Base-by-base conservation (phyloP, 2,888 invertebrate genomes). In the Hyles lineata region DNA sequence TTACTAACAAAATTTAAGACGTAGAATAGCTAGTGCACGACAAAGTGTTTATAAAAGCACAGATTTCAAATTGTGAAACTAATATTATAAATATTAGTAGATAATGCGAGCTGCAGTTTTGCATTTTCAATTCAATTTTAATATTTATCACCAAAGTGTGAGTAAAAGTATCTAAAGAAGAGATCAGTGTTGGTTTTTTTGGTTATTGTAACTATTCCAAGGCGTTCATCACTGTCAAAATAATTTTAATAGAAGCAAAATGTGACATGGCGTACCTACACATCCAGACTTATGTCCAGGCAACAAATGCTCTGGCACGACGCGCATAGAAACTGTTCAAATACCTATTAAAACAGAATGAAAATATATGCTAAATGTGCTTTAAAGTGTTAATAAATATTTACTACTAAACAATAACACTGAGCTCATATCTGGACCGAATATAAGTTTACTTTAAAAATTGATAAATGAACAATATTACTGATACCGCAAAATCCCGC, bases 281-380 rank as follows among this genome's bases (percentile, higher is more conserved):
- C 19, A 55, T n/a, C 17, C 55, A 55, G 55, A n/a, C n/a, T 7
- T 55, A 8, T 29, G 32, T 67, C 29, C 60, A 60, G 29, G 6
- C 23, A 63, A 35, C 35, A 43, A 32, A 67, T 21, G 17, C 17
- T 50, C 67, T 67, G 43, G 67, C 50, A 67, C 67, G 17, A 15
- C 11, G 15, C 50, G 15, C n/a, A 43, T 35, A 50, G 50, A 67
- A 43, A 67, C 50, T 43, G 23, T 50, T 67, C 43, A 17, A 67
- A 67, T 67, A 67, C 23, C 17, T 23, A 43, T 63, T 21, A 50
- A 67, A 67, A 43, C 43, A n/a, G 32, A 62, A n/a, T 35, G 62
- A 25, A 62, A 19, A 29, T 23, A 25, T 15, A 61, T 62, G 62
- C 19, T 7, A 32, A 62, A 35, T 63, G 6, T 63, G 63, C 63